Percentiles rank a stretch among this genome's conserved stretches.
These are phyloP conservation scores for Anhinga anhinga DNA, from an alignment of 2,113 vertebrate species.

Conservation along the genomic window DNA sequence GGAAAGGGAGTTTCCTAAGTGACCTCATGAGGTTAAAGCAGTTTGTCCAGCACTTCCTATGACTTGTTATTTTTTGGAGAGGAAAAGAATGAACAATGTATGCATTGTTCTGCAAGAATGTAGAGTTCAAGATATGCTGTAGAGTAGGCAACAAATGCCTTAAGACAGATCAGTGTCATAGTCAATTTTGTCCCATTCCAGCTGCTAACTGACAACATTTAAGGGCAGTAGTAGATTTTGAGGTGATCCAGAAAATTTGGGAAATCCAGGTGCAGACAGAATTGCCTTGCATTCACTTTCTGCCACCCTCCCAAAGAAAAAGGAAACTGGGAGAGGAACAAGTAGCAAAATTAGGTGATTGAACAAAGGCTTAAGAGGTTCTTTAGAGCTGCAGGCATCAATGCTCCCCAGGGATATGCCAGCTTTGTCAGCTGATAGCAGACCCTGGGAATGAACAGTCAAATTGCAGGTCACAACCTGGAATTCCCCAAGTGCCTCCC, in stretches of 20 bases:
- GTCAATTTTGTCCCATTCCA: not conserved
- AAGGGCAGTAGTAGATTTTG: not conserved
- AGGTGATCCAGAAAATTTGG: not conserved
- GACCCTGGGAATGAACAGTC: slow-evolving; percentile 21
- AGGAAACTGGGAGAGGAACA: not conserved
- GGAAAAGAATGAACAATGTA: not conserved
- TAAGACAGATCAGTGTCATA: not conserved
- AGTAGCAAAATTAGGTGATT: not conserved
- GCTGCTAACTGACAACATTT: not conserved
- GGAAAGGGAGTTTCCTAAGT: not conserved
- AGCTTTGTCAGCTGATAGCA: slow-evolving; percentile 28
- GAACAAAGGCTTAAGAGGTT: slow-evolving; percentile 30
- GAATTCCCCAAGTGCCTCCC: slow-evolving; percentile 55
- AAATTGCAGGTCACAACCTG: slow-evolving; percentile 60
- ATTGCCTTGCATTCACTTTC: not conserved
- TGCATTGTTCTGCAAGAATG: not conserved
- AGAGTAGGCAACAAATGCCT: not conserved
- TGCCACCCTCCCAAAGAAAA: not conserved
- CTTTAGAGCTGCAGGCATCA: not conserved
- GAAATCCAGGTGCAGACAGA: not conserved
- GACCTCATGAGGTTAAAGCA: not conserved
- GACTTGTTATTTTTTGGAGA: not conserved
- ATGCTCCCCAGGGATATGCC: not conserved
- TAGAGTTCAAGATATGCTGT: not conserved
- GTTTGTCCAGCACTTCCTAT: not conserved